Conservation (phyloP, 2,888 invertebrate species). For the Prostheceraeus crozeri region DNA sequence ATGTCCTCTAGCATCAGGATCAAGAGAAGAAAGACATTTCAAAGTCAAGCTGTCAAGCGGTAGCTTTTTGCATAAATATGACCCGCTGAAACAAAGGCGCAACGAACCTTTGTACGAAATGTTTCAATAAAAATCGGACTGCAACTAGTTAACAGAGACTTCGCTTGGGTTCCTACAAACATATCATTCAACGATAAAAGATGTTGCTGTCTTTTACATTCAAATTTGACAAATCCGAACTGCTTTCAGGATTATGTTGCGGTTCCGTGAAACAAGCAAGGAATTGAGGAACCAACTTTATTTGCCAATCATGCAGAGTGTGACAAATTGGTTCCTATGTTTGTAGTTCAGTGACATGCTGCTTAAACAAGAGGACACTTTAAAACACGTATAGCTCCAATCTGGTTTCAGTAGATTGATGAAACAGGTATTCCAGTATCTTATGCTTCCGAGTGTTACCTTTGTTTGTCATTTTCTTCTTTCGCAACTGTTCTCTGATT, state of each 20-base stretch:
- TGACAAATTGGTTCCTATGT: constrained; percentile 3
- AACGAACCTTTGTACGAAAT: not conserved
- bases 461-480: constrained; percentile 13
- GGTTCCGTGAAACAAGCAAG: constrained; percentile 20
- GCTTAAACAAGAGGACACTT: constrained; percentile 3
- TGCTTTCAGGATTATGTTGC: constrained; percentile 8
- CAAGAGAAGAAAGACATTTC: constrained; percentile 25
- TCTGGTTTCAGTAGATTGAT: not conserved
- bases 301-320: constrained; percentile 1
- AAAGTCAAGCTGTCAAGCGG: constrained; percentile 4
- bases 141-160: constrained; percentile 7
- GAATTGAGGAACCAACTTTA: constrained; percentile 8
- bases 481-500: not conserved
- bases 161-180: constrained; percentile 13
- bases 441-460: constrained; percentile 6
- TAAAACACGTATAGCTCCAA: not conserved
- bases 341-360: constrained; percentile 2
- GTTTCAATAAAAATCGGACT: not conserved
- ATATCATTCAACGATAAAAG: constrained; percentile 4
- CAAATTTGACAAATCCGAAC: not conserved
- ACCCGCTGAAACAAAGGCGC: not conserved
- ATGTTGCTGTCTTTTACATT: not conserved
- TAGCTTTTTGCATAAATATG: constrained; percentile 9
- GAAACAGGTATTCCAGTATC: not conserved
- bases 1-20: constrained; percentile 15